phyloP scores from a whole-genome alignment of 2,113 vertebrate genomes.

The Calidris pygmaea region DNA sequence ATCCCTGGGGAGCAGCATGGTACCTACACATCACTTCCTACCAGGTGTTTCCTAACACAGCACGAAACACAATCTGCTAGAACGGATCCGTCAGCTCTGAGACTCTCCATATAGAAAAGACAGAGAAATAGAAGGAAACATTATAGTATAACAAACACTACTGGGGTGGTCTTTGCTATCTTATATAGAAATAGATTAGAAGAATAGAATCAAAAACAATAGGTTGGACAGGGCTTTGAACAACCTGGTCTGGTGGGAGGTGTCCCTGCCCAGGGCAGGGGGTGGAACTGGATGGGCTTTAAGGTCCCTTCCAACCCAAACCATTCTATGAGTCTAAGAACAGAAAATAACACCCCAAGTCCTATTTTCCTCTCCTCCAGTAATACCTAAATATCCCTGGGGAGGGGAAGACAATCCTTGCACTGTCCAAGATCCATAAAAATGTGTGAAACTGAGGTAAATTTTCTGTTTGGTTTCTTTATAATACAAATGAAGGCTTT shows the following conservation, averaged over 20 bases:
- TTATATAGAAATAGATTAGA: not conserved
- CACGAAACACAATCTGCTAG: not conserved
- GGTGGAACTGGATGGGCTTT: not conserved
- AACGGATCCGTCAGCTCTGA: not conserved
- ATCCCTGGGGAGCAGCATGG: not conserved
- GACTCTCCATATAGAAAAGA: not conserved
- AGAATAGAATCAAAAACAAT: not conserved
- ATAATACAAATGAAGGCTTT: not conserved
- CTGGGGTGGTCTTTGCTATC: not conserved
- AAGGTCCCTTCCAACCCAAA: not conserved
- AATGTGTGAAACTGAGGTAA: not conserved
- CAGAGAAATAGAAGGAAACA: not conserved
- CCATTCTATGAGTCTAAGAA: not conserved
- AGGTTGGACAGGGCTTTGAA: too few species aligned
- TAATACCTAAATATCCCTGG: not conserved
- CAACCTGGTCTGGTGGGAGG: too few species aligned
- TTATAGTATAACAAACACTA: not conserved
- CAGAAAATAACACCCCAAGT: not conserved
- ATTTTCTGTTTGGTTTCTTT: not conserved
- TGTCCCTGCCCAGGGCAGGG: not conserved
- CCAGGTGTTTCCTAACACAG: not conserved
- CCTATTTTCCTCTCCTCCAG: not conserved
- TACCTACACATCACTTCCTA: not conserved
- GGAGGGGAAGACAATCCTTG: not conserved
- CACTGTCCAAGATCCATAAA: not conserved